phyloP scores from a whole-genome alignment of 2,113 vertebrate species.

The Hydrolagus affinis region DNA sequence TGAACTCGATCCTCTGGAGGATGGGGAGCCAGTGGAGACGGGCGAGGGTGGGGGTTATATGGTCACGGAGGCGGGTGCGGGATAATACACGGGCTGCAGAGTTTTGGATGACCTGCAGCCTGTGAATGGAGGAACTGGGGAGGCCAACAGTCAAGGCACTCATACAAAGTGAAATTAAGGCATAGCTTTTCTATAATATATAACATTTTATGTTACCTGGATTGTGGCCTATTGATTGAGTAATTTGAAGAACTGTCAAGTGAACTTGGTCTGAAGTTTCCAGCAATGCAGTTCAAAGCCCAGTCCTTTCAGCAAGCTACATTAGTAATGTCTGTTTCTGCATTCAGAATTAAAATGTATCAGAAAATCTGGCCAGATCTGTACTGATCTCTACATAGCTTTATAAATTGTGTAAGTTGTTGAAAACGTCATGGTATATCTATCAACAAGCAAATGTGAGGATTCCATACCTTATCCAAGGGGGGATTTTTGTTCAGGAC shows the following conservation, averaged over 20 bases:
- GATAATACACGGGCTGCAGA: no score
- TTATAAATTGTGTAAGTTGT: background rate
- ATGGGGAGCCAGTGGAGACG: no score
- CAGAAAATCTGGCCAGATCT: background rate
- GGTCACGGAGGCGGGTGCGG: no score
- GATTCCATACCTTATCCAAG: no score
- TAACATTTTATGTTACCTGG: background rate
- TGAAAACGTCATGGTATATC: background rate
- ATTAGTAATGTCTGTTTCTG: background rate
- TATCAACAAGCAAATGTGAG: background rate
- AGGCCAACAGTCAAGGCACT: no score
- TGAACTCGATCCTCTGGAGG: no score
- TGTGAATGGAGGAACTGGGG: no score
- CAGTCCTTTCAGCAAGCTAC: background rate
- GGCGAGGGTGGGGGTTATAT: no score
- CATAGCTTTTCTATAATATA: background rate
- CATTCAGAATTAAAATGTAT: background rate
- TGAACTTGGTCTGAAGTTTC: background rate
- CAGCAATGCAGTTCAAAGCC: background rate
- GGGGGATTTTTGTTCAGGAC: no score
- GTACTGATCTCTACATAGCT: background rate
- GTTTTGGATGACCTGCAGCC: no score
- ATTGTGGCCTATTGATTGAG: background rate
- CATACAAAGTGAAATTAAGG: no score
- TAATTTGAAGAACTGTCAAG: background rate